Evolutionary conservation across 1,140 invertebrate species (phyloP).

Genomic region (Polypedilum vanderplanki): DNA sequence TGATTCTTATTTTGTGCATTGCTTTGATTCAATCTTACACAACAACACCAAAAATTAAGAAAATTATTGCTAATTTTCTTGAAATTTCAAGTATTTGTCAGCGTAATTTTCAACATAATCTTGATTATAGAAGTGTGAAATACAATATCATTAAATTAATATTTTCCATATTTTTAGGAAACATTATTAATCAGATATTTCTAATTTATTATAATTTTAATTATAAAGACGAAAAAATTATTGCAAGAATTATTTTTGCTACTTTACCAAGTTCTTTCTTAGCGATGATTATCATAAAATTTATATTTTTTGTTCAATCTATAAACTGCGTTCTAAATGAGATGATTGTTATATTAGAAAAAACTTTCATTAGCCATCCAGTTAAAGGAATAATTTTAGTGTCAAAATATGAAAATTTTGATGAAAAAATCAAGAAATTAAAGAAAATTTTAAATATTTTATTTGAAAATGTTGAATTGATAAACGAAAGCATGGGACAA

Average conservation of each 20-base stretch:
- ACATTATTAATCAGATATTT: no score
- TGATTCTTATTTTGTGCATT: background rate
- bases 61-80: background rate
- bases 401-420: background rate
- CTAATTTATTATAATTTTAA: background rate
- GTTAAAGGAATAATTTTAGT: background rate
- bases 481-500: background rate
- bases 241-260: background rate
- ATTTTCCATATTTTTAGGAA: background rate
- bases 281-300: background rate
- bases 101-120: background rate
- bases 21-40: background rate
- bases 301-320: background rate
- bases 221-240: background rate
- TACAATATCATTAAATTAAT: background rate
- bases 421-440: background rate
- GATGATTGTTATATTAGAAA: background rate
- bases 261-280: background rate
- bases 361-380: background rate
- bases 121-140: background rate
- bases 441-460: background rate
- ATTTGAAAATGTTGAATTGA: background rate
- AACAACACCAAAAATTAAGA: constrained; percentile 1
- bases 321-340: background rate
- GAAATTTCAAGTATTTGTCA: background rate